phyloP scores from a whole-genome alignment of 1,140 invertebrate species.

The Harlomillsia oculata region DNA sequence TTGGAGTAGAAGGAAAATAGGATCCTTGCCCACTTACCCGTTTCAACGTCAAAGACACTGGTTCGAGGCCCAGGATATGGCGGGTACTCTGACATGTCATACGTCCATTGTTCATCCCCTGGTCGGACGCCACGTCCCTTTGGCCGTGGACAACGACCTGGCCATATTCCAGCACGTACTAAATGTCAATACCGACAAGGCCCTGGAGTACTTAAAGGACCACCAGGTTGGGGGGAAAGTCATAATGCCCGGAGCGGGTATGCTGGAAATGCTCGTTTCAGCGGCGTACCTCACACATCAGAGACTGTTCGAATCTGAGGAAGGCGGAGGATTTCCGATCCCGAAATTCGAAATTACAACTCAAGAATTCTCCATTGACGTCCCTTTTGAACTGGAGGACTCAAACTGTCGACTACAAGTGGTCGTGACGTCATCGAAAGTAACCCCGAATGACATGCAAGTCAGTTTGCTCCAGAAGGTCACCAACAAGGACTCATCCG shows the following conservation, averaged over 20 bases:
- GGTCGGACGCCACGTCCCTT: constrained; percentile 10
- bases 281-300: too few species aligned
- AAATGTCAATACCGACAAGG: background rate
- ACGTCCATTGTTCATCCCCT: constrained; percentile 18
- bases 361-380: constrained; percentile 13
- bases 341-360: background rate
- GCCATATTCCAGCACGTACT: constrained; percentile 2
- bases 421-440: background rate
- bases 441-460: background rate
- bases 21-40: constrained; percentile 16
- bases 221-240: constrained; percentile 13
- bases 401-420: background rate
- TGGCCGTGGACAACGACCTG: background rate
- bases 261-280: constrained; percentile 14
- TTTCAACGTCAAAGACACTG: constrained; percentile 19
- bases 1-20: background rate
- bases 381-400: constrained; percentile 3
- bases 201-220: constrained; percentile 20
- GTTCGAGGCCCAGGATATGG: background rate
- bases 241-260: constrained; percentile 17
- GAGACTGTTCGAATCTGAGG: too few species aligned
- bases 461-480: background rate
- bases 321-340: background rate
- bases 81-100: background rate
- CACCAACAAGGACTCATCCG: background rate